These are phyloP conservation scores for Piaya cayana DNA, from an alignment of 2,113 vertebrate species.

Conservation along the genomic window DNA sequence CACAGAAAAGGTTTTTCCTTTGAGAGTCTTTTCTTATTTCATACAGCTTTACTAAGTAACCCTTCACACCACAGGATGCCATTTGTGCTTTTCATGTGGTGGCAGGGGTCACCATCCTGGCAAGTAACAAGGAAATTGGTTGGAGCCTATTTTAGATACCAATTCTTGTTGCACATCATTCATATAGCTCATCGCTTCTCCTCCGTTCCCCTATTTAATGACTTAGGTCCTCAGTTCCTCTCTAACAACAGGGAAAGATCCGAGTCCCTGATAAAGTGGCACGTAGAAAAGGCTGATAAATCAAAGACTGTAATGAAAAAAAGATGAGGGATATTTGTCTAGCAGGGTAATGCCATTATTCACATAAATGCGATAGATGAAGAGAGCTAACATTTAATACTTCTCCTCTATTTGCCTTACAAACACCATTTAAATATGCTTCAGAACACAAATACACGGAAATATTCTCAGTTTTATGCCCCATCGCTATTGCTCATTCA, in stretches of 20 bases:
- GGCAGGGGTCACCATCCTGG: background rate
- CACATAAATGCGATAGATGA: background rate
- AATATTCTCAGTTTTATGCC: background rate
- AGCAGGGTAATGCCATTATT: background rate
- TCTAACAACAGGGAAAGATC: background rate
- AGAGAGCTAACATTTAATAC: background rate
- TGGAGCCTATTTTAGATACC: background rate
- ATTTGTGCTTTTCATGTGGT: conserved; percentile 1
- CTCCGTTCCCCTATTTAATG: background rate
- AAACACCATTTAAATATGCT: background rate
- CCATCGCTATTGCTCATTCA: background rate
- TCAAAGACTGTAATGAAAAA: background rate
- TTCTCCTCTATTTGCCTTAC: background rate
- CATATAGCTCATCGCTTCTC: background rate
- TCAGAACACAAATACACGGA: background rate
- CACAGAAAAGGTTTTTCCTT: background rate
- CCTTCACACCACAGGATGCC: background rate
- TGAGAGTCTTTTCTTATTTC: conserved; percentile 14
- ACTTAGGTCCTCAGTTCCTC: background rate
- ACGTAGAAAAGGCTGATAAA: background rate
- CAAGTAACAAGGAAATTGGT: background rate
- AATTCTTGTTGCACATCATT: background rate
- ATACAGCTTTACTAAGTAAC: background rate
- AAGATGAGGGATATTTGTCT: background rate
- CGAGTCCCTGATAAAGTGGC: background rate